Evolutionary conservation across 30 jellyfish, hydroid and myxozoan species (phyloP).

Genomic region (Hydra vulgaris): DNA sequence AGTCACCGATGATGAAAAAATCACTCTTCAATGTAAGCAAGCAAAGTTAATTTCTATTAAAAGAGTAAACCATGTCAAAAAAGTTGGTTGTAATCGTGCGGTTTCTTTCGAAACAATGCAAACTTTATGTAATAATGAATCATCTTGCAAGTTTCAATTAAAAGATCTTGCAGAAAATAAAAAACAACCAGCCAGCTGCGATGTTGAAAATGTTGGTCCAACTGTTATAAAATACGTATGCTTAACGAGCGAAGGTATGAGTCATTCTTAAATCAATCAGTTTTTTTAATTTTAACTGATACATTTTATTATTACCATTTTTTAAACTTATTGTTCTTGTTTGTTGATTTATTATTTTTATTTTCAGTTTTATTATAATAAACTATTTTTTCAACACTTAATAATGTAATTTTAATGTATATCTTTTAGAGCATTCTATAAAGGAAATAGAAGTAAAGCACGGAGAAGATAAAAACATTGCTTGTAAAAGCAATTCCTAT

Average conservation of each 20-base stretch:
- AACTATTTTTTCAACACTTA: too few relatives aligned
- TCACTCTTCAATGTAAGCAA: constrained; percentile 7
- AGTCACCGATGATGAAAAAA: background rate
- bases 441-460: background rate
- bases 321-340: constrained; percentile 6
- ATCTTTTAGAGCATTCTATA: background rate
- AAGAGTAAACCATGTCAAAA: constrained; percentile 5
- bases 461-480: constrained; percentile 12
- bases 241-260: constrained; percentile 7
- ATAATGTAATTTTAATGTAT: background rate
- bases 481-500: background rate
- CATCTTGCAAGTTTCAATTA: constrained; percentile 6
- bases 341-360: background rate
- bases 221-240: constrained; percentile 11
- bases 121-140: constrained; percentile 10
- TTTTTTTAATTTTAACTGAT: background rate
- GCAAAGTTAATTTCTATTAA: background rate
- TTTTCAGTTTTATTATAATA: too few relatives aligned
- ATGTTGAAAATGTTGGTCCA: constrained; percentile 7
- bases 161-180: constrained; percentile 4
- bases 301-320: too few relatives aligned
- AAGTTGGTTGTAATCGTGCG: background rate
- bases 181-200: background rate
- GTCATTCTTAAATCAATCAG: background rate
- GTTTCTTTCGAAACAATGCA: constrained; percentile 3